A percentile compares a stretch with the other conserved stretches of the same genome.
Conservation (phyloP, 2,888 invertebrate genomes). For the Willowsia nigromaculata region DNA sequence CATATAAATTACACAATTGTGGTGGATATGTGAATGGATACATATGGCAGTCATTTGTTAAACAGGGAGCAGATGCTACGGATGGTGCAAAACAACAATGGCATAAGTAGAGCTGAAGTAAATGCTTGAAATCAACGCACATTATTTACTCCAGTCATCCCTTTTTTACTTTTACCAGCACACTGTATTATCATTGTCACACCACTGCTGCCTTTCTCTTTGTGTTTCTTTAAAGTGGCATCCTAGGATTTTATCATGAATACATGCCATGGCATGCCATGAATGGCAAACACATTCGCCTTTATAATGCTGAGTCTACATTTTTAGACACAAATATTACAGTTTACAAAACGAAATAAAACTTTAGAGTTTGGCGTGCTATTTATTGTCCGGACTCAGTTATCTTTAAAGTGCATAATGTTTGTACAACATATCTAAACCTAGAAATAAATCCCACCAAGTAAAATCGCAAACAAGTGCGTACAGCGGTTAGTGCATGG, state of each 20-base stretch:
- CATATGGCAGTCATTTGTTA: neutral
- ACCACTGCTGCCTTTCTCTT: neutral
- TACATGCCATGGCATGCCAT: neutral
- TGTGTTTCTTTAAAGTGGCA: neutral
- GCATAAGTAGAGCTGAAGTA: conserved; percentile 29
- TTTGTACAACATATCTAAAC: no score
- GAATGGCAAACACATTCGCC: neutral
- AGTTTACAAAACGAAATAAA: no score
- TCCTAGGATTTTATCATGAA: neutral
- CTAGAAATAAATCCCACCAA: no score
- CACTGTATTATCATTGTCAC: neutral
- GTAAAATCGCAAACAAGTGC: no score
- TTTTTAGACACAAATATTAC: neutral
- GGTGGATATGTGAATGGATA: neutral
- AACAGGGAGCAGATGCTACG: neutral
- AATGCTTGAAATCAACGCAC: neutral
- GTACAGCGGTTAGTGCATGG: no score
- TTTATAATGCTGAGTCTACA: neutral
- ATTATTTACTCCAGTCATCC: neutral
- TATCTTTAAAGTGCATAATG: no score
- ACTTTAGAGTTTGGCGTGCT: no score
- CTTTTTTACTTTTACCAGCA: neutral
- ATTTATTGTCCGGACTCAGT: no score
- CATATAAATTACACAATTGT: no score
- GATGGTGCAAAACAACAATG: conserved; percentile 4